A percentile compares a stretch with the other conserved stretches of the same genome.
These are phyloP conservation scores for Fragum whitleyi DNA, from an alignment of 2,888 invertebrate species.

Conservation along the genomic window DNA sequence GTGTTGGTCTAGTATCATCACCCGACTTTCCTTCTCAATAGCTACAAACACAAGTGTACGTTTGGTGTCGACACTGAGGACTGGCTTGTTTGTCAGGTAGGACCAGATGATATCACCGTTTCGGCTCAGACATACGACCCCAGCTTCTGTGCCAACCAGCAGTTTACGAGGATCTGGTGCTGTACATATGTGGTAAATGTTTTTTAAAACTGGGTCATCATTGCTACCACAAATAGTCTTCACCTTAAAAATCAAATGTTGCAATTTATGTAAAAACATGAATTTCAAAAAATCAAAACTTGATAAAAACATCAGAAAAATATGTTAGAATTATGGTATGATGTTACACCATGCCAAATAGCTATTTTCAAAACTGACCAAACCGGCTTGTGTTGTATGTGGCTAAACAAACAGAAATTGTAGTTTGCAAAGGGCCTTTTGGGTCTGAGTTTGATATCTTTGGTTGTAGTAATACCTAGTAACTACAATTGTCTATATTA, in stretches of 20 bases:
- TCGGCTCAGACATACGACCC: constrained; percentile 55
- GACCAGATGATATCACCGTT: constrained; percentile 66
- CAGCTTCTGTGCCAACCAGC: constrained; percentile 51
- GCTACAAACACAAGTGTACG: constrained; percentile 56
- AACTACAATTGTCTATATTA: no score
- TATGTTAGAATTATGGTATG: no score
- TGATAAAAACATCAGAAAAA: no score
- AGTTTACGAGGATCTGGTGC: constrained; percentile 60
- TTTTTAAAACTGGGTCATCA: constrained; percentile 53
- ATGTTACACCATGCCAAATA: no score
- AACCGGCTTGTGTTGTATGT: no score
- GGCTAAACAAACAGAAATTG: no score
- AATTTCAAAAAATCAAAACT: no score
- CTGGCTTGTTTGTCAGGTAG: constrained; percentile 35
- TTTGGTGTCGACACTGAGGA: constrained; percentile 53
- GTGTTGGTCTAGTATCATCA: constrained; percentile 53
- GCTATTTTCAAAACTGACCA: no score
- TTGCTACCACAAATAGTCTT: constrained; percentile 65
- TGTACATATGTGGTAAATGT: constrained; percentile 59
- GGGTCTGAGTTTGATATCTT: no score
- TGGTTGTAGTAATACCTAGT: no score
- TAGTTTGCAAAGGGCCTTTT: no score
- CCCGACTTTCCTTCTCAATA: constrained; percentile 52
- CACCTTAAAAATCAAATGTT: constrained; percentile 43
- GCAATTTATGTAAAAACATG: no score